Percentiles rank a stretch among this genome's conserved stretches.
phyloP scores from a whole-genome alignment of 2,797 vertebrate genomes.

The Dendrocincla fuliginosa region DNA sequence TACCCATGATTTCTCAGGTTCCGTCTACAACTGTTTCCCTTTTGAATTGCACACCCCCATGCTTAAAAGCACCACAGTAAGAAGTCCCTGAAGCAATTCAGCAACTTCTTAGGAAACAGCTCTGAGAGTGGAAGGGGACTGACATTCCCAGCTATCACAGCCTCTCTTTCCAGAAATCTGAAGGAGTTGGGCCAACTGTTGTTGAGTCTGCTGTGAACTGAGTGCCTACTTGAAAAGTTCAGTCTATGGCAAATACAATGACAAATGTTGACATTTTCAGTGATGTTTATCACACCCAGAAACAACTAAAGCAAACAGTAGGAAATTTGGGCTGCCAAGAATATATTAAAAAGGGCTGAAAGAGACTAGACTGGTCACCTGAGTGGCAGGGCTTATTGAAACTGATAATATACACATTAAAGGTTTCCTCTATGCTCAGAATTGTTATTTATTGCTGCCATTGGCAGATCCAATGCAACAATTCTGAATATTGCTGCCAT shows the following conservation, averaged over 20 bases:
- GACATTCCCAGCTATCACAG: background rate
- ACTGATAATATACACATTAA: background rate
- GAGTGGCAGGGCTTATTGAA: background rate
- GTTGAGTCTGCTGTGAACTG: background rate
- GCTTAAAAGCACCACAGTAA: background rate
- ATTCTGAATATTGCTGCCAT: background rate
- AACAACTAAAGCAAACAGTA: background rate
- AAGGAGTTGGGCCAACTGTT: background rate
- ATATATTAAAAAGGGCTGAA: background rate
- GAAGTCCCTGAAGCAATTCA: background rate
- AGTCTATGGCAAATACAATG: background rate
- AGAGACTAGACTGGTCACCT: background rate
- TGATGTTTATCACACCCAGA: background rate
- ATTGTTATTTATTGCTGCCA: background rate
- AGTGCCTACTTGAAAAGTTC: background rate
- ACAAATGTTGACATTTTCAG: background rate
- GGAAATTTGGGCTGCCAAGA: background rate
- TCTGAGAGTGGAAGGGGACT: background rate
- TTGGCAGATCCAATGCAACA: background rate
- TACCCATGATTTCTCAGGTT: background rate
- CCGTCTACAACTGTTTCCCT: background rate
- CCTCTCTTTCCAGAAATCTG: background rate
- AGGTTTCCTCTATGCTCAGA: background rate
- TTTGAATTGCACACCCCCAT: background rate
- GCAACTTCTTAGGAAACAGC: background rate